phyloP scores from a whole-genome alignment of 1,140 invertebrate genomes.

The Prorops nasuta region DNA sequence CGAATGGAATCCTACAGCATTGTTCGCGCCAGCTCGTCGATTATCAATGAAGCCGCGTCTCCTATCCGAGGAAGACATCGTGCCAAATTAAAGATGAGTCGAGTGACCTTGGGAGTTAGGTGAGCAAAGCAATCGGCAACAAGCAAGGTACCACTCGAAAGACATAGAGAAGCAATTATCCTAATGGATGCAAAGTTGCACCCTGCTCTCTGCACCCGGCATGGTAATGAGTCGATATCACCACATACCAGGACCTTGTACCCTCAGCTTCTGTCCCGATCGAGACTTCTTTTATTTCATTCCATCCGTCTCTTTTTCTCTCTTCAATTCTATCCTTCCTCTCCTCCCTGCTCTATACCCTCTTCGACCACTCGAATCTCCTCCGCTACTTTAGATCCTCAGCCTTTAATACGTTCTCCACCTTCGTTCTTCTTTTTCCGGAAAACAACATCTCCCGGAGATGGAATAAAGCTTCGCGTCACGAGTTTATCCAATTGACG shows the following conservation, averaged over 20 bases:
- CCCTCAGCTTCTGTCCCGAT: constrained; percentile 27
- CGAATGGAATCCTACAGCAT: too few species aligned
- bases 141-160: constrained; percentile 14
- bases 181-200: constrained; percentile 58
- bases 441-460: too few species aligned
- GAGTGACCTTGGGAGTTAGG: too few species aligned
- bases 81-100: too few species aligned
- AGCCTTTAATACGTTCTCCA: too few species aligned
- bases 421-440: too few species aligned
- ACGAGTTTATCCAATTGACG: too few species aligned
- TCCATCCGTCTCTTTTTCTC: constrained; percentile 1
- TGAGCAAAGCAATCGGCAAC: constrained; percentile 36
- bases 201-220: constrained; percentile 44
- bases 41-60: too few species aligned
- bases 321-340: constrained; percentile 11
- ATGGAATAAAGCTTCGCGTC: too few species aligned
- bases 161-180: constrained; percentile 54
- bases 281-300: constrained; percentile 4
- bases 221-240: constrained; percentile 59
- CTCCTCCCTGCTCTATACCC: constrained; percentile 22
- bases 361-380: constrained; percentile 10
- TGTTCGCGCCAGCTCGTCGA: too few species aligned
- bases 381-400: too few species aligned
- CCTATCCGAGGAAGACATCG: too few species aligned
- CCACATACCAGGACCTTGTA: constrained; percentile 57